Evolutionary conservation across 2,888 invertebrate genomes (phyloP).

Genomic region (Athetis lepigone): DNA sequence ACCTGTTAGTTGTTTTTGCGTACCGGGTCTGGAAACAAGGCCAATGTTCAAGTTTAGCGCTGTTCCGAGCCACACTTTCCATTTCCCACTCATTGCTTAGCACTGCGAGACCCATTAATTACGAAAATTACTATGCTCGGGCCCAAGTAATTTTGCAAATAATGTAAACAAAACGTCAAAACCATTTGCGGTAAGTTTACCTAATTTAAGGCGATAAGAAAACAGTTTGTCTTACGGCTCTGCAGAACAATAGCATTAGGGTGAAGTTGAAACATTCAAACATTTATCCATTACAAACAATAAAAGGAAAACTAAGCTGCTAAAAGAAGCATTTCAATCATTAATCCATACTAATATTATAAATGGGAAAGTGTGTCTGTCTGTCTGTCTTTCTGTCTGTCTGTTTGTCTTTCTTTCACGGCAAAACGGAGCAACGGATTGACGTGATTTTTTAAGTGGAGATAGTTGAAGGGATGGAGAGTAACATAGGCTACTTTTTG

Average conservation of each 20-base stretch:
- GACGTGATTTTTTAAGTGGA: too few species aligned
- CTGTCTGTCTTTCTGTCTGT: too few species aligned
- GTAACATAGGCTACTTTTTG: too few species aligned
- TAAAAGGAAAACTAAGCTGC: too few species aligned
- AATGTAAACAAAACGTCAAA: conserved; percentile 31
- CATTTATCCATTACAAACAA: too few species aligned
- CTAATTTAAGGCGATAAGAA: conserved; percentile 6
- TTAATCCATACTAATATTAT: too few species aligned
- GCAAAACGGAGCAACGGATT: too few species aligned
- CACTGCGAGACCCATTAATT: conserved; percentile 68
- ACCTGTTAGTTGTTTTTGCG: conserved; percentile 56
- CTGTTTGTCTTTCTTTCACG: too few species aligned
- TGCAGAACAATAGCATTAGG: neutral
- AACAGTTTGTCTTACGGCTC: conserved; percentile 1
- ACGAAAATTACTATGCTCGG: conserved; percentile 52
- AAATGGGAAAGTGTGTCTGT: too few species aligned
- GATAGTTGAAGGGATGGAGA: too few species aligned
- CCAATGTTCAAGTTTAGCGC: conserved; percentile 76
- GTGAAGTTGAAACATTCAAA: too few species aligned
- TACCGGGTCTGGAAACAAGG: conserved; percentile 71
- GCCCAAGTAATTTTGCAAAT: conserved; percentile 20
- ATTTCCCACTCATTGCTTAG: conserved; percentile 63
- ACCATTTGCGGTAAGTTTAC: conserved; percentile 26
- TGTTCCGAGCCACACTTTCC: conserved; percentile 77
- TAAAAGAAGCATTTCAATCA: too few species aligned